These are phyloP conservation scores for Rhopalosiphum maidis DNA, from an alignment of 1,140 invertebrate species.

Conservation along the genomic window DNA sequence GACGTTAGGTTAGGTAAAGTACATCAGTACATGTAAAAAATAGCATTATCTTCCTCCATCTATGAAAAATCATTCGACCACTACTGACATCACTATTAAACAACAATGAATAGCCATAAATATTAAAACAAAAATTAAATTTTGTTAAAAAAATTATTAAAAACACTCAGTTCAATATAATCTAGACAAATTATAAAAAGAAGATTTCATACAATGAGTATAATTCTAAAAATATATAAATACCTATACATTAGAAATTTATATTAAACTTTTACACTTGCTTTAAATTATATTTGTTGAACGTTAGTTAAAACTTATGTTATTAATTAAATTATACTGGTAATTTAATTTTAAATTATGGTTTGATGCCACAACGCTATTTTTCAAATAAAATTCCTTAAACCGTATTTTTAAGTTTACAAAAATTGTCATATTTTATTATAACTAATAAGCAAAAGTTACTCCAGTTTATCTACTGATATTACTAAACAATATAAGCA, in stretches of 20 bases:
- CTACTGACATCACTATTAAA: background rate
- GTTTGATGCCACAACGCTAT: background rate
- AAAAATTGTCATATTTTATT: background rate
- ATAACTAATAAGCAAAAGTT: background rate
- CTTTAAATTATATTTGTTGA: background rate
- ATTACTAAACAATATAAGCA: background rate
- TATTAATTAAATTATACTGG: background rate
- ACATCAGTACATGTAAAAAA: background rate
- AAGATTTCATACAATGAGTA: background rate
- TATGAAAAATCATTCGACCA: background rate
- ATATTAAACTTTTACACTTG: background rate
- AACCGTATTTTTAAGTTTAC: background rate
- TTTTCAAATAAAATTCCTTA: background rate
- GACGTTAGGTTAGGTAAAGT: background rate
- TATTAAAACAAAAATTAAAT: too few relatives aligned
- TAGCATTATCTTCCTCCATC: background rate
- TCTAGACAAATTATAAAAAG: background rate
- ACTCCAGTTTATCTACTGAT: too few relatives aligned
- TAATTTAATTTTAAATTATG: slow-evolving; percentile 10
- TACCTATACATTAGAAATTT: background rate
- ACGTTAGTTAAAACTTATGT: background rate
- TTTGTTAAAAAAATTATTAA: too few relatives aligned
- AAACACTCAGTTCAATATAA: background rate
- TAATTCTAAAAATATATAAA: background rate
- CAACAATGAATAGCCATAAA: too few relatives aligned